Base-by-base conservation (phyloP, 1,140 invertebrate species). In the Brachionus manjavacas region DNA sequence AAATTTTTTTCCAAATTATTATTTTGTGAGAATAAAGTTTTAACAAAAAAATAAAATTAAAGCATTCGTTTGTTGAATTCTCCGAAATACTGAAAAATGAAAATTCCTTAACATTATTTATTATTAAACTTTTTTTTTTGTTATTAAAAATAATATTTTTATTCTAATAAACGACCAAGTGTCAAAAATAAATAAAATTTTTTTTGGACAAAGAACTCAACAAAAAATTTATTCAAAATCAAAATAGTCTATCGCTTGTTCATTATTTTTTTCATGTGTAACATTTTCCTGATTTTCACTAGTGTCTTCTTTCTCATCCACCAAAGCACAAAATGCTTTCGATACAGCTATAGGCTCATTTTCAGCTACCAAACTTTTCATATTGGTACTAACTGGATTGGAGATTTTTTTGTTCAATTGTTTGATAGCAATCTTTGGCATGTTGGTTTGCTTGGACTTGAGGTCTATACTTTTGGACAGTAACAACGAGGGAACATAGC, bases 401-500 rank as follows among this genome's bases (percentile, higher is more conserved):
- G 20, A 46, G 7, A 28, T 43, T 76, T 28, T 76, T 81, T 81
- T 52, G 25, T 81, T 81, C n/a, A 81, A 31, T 68, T 81, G 49
- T 64, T 81, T 81, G 16, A 81, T 81, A 14, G 79, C 39, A 39
- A 81, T 20, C 11, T 68, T 60, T 7, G 79, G 64, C 52, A 81
- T 81, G 16, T 23, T 80, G 52, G 52, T 39, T 43, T 81, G 79
- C 49, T 60, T 60, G 3, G 14, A 11, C 41, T 43, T 60, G 11
- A 60, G 20, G 11, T 81, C 79, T 6, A 83, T 72, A 31, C 46
- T 83, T 55, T 83, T 25, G 23, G 46, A 64, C 2, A 83, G 64
- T 9, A 43, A 23, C 9, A 70, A 35, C 14, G 81, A 68, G 39
- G 81, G 81, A 41, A 83, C 23, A 52, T n/a, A 68, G 12, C 35